phyloP scores from a whole-genome alignment of 2,797 vertebrate species.

The Coendou prehensilis region DNA sequence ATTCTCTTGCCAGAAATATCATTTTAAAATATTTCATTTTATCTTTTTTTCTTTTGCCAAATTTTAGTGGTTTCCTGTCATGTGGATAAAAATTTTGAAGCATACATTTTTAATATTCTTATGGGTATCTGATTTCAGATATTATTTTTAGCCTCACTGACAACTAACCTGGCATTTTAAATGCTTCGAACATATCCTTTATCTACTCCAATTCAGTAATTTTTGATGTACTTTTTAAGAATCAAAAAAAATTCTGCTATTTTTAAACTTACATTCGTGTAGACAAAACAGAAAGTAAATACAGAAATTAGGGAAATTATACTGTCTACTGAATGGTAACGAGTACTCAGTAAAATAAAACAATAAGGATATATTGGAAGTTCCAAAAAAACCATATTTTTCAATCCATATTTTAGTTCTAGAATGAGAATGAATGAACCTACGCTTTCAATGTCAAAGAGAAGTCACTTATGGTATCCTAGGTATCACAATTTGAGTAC shows the following conservation, averaged over 20 bases:
- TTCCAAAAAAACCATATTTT: neutral
- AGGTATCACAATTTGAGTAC: neutral
- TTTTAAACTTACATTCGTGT: neutral
- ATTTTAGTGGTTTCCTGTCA: neutral
- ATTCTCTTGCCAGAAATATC: neutral
- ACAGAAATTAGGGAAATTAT: neutral
- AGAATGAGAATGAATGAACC: neutral
- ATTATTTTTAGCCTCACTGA: neutral
- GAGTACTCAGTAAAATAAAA: neutral
- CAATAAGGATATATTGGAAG: neutral
- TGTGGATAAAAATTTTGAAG: neutral
- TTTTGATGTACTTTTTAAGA: neutral
- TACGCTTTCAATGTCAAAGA: neutral
- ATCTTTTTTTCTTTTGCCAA: neutral
- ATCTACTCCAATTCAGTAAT: neutral
- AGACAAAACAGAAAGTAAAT: neutral
- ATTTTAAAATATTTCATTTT: neutral
- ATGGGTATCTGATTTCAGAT: neutral
- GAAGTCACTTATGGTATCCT: neutral
- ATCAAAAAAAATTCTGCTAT: neutral
- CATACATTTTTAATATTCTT: neutral
- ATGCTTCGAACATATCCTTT: neutral
- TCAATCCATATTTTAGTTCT: neutral
- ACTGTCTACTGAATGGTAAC: neutral
- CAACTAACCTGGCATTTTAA: neutral